Conservation (phyloP, 2,113 vertebrate genomes). For the Synchiropus splendidus region DNA sequence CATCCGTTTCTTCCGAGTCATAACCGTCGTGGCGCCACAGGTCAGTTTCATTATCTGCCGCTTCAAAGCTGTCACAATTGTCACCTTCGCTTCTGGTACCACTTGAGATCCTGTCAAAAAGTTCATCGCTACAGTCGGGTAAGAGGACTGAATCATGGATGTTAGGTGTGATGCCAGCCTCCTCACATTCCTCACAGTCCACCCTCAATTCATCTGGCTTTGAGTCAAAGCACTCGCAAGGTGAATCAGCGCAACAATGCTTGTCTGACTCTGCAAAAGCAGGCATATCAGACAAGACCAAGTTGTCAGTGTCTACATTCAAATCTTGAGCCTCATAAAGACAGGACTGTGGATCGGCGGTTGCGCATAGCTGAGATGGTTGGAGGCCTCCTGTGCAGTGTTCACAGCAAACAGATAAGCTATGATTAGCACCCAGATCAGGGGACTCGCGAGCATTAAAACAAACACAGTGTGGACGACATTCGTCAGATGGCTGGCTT, state of each 20-base stretch:
- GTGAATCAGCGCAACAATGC: slow-evolving; percentile 10
- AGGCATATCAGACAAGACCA: slow-evolving; percentile 14
- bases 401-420: slow-evolving; percentile 39
- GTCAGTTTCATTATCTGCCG: not conserved
- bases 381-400: slow-evolving; percentile 33
- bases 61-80: slow-evolving; percentile 10
- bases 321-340: slow-evolving; percentile 9
- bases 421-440: slow-evolving; percentile 42
- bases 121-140: slow-evolving; percentile 10
- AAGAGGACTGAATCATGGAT: slow-evolving; percentile 18
- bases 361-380: slow-evolving; percentile 38
- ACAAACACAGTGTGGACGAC: slow-evolving; percentile 52
- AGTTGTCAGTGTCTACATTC: slow-evolving; percentile 15
- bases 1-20: not conserved
- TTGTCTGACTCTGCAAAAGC: slow-evolving; percentile 4
- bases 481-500: slow-evolving; percentile 46
- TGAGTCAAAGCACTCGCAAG: slow-evolving; percentile 19
- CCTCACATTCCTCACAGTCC: slow-evolving; percentile 26
- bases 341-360: slow-evolving; percentile 25
- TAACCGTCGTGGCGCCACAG: slow-evolving; percentile 2
- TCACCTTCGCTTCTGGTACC: slow-evolving; percentile 11
- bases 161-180: not conserved
- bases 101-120: slow-evolving; percentile 5
- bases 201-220: slow-evolving; percentile 29
- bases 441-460: slow-evolving; percentile 44